These are phyloP conservation scores for Sesamia inferens DNA, from an alignment of 2,888 invertebrate species.

Conservation along the genomic window DNA sequence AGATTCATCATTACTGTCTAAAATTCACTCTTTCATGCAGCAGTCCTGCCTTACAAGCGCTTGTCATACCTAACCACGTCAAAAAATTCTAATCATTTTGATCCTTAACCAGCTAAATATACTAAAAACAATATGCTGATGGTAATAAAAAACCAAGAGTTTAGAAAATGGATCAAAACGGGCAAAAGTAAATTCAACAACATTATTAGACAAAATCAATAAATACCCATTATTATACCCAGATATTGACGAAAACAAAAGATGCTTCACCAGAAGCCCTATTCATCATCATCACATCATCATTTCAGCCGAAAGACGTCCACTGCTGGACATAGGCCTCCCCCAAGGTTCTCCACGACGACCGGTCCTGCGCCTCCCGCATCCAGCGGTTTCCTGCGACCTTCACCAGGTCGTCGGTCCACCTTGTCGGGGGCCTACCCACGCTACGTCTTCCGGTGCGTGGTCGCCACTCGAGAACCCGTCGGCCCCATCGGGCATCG, in stretches of 20 bases:
- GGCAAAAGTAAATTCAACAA: conserved; percentile 9
- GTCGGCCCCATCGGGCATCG: too few relatives aligned
- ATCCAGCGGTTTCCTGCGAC: too few relatives aligned
- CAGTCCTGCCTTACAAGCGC: too few relatives aligned
- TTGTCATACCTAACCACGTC: not conserved
- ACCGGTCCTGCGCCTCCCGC: too few relatives aligned
- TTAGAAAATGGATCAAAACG: not conserved
- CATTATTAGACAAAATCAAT: conserved; percentile 21
- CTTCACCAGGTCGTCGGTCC: too few relatives aligned
- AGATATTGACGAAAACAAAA: conserved; percentile 43
- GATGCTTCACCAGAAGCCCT: conserved; percentile 36
- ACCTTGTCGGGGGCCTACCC: too few relatives aligned
- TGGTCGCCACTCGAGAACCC: too few relatives aligned
- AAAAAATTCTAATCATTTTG: not conserved
- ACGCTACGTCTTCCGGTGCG: too few relatives aligned
- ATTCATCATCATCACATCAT: too few relatives aligned
- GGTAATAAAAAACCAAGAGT: not conserved
- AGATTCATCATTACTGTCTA: not conserved
- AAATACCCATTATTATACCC: conserved; percentile 39
- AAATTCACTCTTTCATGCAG: not conserved
- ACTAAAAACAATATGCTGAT: not conserved
- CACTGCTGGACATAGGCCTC: too few relatives aligned
- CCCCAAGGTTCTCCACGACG: too few relatives aligned
- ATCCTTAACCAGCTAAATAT: not conserved
- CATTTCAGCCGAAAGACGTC: too few relatives aligned